A percentile compares a stretch with the other conserved stretches of the same genome.
Conservation (phyloP, 1,140 invertebrate genomes). For the Muscidifurax raptorellus region DNA sequence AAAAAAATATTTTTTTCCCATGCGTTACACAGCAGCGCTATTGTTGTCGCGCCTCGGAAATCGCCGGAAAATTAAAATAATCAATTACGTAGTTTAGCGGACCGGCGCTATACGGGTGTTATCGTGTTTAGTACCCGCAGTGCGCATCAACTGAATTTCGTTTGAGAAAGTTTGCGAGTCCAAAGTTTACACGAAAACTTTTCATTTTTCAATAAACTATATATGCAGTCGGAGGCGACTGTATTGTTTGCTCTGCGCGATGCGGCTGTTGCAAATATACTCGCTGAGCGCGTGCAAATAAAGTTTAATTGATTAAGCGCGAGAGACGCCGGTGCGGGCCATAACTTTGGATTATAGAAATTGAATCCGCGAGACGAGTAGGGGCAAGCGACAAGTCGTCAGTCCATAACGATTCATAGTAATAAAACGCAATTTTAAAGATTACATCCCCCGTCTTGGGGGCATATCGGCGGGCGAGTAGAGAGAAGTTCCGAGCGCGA, state of each 20-base stretch:
- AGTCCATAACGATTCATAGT: slow-evolving; percentile 42
- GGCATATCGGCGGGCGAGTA: slow-evolving; percentile 11
- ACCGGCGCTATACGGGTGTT: not conserved
- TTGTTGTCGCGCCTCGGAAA: not conserved
- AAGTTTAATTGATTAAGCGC: slow-evolving; percentile 48
- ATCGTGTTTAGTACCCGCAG: not conserved
- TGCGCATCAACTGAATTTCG: not conserved
- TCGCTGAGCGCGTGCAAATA: not conserved
- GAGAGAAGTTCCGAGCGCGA: slow-evolving; percentile 27
- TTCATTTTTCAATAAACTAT: slow-evolving; percentile 4
- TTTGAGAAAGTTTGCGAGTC: not conserved
- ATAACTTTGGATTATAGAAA: slow-evolving; percentile 47
- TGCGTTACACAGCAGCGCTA: not conserved
- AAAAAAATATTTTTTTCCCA: not conserved
- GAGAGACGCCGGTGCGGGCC: not conserved
- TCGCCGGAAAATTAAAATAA: not conserved
- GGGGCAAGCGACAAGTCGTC: not conserved
- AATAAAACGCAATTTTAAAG: slow-evolving; percentile 54
- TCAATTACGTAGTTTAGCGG: not conserved
- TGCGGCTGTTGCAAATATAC: not conserved
- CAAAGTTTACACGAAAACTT: not conserved
- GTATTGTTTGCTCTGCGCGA: not conserved
- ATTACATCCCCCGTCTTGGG: slow-evolving; percentile 40
- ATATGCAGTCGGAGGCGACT: not conserved
- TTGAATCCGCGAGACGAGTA: slow-evolving; percentile 24